These are phyloP conservation scores for Crotalus tigris DNA, from an alignment of 2,113 vertebrate genomes.

Conservation along the genomic window DNA sequence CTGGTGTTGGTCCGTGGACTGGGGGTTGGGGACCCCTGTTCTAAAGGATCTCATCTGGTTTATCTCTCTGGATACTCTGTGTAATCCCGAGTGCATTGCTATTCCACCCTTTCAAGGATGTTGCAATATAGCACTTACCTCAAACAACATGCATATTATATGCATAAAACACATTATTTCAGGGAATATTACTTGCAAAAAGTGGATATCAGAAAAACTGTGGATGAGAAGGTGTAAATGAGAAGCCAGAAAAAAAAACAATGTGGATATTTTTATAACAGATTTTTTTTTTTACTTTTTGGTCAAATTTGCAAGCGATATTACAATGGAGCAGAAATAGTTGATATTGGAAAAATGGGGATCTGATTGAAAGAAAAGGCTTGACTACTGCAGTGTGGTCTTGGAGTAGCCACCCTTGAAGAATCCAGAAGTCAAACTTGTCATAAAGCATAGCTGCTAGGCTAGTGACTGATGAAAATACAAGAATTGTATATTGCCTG, in stretches of 20 bases:
- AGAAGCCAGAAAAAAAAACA: neutral
- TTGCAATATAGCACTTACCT: neutral
- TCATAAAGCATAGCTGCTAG: neutral
- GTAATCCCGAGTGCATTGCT: neutral
- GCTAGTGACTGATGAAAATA: neutral
- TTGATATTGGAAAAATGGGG: neutral
- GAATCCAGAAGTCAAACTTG: neutral
- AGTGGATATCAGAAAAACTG: neutral
- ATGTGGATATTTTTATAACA: neutral
- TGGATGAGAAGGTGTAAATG: neutral
- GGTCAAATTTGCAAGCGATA: neutral
- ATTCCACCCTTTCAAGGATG: neutral
- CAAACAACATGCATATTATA: neutral
- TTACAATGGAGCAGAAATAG: neutral
- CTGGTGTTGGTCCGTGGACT: too few species aligned
- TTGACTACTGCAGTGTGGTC: neutral
- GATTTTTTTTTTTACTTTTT: neutral
- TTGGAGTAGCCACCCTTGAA: neutral
- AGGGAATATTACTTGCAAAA: neutral
- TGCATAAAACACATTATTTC: neutral
- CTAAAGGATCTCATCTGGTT: neutral
- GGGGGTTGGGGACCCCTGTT: too few species aligned
- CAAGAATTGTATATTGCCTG: neutral
- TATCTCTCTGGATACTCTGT: neutral
- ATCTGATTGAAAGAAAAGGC: neutral